phyloP scores from a whole-genome alignment of 2,888 invertebrate species.

The Pteria penguin region DNA sequence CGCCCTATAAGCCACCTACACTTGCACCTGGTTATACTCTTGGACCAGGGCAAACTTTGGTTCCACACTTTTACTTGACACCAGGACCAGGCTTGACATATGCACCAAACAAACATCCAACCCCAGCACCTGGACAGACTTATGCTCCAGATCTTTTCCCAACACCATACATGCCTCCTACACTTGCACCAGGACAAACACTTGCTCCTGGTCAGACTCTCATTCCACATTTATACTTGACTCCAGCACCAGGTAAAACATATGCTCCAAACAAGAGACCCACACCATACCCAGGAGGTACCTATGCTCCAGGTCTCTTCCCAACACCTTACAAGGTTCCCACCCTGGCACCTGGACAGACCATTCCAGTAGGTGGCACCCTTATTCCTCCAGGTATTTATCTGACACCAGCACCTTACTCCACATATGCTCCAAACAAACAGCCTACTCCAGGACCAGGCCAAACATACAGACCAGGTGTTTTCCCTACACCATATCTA shows the following conservation, averaged over 20 bases:
- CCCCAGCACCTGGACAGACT: slow-evolving; percentile 38
- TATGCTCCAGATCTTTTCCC: slow-evolving; percentile 52
- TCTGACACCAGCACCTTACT: slow-evolving; percentile 47
- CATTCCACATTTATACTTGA: slow-evolving; percentile 47
- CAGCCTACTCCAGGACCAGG: slow-evolving; percentile 51
- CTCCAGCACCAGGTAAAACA: slow-evolving; percentile 40
- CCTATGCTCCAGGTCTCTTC: slow-evolving; percentile 34
- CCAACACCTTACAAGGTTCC: slow-evolving; percentile 42
- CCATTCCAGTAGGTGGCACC: slow-evolving; percentile 31
- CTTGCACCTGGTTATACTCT: neutral
- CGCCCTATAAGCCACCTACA: slow-evolving; percentile 27
- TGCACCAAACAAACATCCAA: slow-evolving; percentile 42
- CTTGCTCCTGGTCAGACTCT: slow-evolving; percentile 47
- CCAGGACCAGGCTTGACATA: slow-evolving; percentile 36
- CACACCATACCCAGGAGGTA: slow-evolving; percentile 34
- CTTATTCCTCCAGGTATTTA: slow-evolving; percentile 39
- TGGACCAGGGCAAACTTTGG: slow-evolving; percentile 1
- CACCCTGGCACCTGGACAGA: slow-evolving; percentile 45
- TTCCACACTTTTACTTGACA: slow-evolving; percentile 8
- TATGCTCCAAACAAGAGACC: slow-evolving; percentile 33
- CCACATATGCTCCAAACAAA: slow-evolving; percentile 43
- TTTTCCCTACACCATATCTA: slow-evolving; percentile 54
- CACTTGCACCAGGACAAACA: slow-evolving; percentile 56
- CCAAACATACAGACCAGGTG: slow-evolving; percentile 52
- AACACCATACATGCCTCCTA: slow-evolving; percentile 55